phyloP scores from a whole-genome alignment of 2,113 vertebrate genomes.

The Caranx ignobilis region DNA sequence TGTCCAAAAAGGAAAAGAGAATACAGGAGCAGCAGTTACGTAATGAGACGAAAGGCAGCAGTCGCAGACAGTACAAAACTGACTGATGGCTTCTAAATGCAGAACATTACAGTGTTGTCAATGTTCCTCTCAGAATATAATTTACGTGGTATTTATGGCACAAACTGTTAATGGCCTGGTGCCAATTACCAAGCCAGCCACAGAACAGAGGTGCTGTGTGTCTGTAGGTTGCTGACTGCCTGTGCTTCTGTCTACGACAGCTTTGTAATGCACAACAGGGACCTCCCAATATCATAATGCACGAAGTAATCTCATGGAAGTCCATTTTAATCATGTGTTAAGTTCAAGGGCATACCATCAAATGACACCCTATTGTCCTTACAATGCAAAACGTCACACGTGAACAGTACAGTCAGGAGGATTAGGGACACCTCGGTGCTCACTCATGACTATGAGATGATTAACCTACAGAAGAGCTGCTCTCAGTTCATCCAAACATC shows the following conservation, averaged over 20 bases:
- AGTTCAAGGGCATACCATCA: slow-evolving; percentile 33
- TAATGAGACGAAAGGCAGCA: slow-evolving; percentile 37
- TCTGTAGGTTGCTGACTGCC: background rate
- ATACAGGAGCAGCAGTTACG: slow-evolving; percentile 11
- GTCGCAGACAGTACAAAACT: slow-evolving; percentile 23
- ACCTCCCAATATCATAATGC: slow-evolving; percentile 54
- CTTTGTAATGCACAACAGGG: background rate
- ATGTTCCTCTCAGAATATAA: slow-evolving; percentile 12
- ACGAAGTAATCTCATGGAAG: slow-evolving; percentile 52
- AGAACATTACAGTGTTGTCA: slow-evolving; percentile 31
- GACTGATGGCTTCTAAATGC: slow-evolving; percentile 37
- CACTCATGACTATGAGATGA: slow-evolving; percentile 6
- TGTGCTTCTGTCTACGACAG: slow-evolving; percentile 21
- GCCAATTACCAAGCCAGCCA: slow-evolving; percentile 9
- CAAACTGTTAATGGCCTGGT: slow-evolving; percentile 6
- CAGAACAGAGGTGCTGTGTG: background rate
- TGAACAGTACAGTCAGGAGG: background rate
- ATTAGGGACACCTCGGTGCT: slow-evolving; percentile 19
- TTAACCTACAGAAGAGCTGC: slow-evolving; percentile 6
- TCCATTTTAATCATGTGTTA: slow-evolving; percentile 55
- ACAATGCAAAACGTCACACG: slow-evolving; percentile 8
- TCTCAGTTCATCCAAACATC: background rate
- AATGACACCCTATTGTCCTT: slow-evolving; percentile 24
- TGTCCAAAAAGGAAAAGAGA: slow-evolving; percentile 1
- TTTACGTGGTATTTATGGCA: slow-evolving; percentile 17